These are phyloP conservation scores for Drosophila diplacantha DNA, from an alignment of 2,888 invertebrate genomes.

Conservation along the genomic window DNA sequence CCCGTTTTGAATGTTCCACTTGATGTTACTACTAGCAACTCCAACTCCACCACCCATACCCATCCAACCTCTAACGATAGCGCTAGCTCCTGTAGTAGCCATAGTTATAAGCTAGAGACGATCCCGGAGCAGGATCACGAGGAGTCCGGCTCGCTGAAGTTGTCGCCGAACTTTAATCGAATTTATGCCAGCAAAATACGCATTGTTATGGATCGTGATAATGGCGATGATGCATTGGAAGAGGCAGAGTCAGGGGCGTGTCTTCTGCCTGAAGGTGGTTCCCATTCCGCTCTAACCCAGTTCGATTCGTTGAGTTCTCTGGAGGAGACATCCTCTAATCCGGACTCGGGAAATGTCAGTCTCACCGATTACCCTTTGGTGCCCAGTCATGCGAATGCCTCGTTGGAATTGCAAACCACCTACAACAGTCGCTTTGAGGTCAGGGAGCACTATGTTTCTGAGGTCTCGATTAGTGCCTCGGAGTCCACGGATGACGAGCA, in stretches of 20 bases:
- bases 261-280: conserved; percentile 1
- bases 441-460: conserved; percentile 67
- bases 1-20: conserved; percentile 58
- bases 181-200: conserved; percentile 74
- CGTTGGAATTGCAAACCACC: conserved; percentile 68
- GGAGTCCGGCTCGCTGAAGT: conserved; percentile 41
- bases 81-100: conserved; percentile 64
- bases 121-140: conserved; percentile 62
- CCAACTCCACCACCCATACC: conserved; percentile 34
- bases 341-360: conserved; percentile 77
- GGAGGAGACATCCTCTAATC: conserved; percentile 75
- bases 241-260: neutral
- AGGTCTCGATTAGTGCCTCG: conserved; percentile 62
- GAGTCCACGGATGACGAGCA: conserved; percentile 28
- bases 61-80: conserved; percentile 55
- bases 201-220: conserved; percentile 64
- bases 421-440: conserved; percentile 75
- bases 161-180: conserved; percentile 71
- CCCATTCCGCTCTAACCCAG: conserved; percentile 44
- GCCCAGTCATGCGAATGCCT: conserved; percentile 57
- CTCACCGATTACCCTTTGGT: conserved; percentile 74
- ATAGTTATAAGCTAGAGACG: conserved; percentile 74
- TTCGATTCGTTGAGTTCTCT: conserved; percentile 74
- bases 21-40: conserved; percentile 54
- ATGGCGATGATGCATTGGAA: neutral